These are phyloP conservation scores for Fragum sueziense DNA, from an alignment of 2,888 invertebrate genomes.

Conservation along the genomic window DNA sequence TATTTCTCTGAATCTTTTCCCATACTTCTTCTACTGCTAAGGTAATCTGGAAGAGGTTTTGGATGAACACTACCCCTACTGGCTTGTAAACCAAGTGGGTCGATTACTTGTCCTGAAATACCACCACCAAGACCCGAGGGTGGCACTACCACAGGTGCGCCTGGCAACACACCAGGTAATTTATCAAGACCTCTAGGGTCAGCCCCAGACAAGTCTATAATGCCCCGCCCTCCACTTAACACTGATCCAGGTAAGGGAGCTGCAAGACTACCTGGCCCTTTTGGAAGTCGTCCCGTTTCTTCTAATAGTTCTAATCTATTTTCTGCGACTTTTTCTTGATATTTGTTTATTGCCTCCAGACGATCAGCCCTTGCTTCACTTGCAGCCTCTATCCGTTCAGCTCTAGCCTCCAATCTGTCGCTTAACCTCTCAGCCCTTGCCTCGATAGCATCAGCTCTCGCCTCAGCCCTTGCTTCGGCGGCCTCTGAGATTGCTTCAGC, in stretches of 20 bases:
- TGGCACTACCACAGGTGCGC: not conserved
- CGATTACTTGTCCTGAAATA: not conserved
- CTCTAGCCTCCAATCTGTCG: not conserved
- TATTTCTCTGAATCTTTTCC: not conserved
- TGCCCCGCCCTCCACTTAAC: too few relatives aligned
- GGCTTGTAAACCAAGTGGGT: not conserved
- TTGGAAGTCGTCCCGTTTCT: not conserved
- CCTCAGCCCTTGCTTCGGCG: not conserved
- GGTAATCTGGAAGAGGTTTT: not conserved
- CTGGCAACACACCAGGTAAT: not conserved
- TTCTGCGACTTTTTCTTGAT: not conserved
- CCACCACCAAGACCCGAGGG: not conserved
- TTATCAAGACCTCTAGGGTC: not conserved
- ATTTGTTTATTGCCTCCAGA: not conserved
- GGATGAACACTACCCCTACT: not conserved
- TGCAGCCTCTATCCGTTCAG: not conserved
- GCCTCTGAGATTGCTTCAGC: not conserved
- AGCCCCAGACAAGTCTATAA: too few relatives aligned
- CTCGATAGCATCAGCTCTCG: not conserved
- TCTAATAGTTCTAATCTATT: not conserved
- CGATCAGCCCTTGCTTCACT: not conserved
- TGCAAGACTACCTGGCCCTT: not conserved
- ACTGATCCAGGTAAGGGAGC: not conserved
- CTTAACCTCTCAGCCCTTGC: not conserved
- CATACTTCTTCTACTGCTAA: not conserved